Base-by-base conservation (phyloP, 2,888 invertebrate species). In the Alviniconcha strummeri region DNA sequence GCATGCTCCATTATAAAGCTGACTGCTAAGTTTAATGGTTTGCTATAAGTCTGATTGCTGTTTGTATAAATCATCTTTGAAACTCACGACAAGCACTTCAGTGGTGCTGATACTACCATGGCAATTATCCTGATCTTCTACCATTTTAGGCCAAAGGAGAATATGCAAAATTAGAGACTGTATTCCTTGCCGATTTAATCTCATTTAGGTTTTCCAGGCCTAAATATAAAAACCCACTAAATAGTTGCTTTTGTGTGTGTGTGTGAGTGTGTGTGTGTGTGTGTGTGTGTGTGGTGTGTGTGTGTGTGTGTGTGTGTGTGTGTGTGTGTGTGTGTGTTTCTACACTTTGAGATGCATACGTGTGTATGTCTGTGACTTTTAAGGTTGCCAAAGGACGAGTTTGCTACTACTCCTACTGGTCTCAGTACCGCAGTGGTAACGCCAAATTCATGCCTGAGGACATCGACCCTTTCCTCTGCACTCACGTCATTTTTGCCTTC, bases 331-430 rank as follows among this genome's bases (percentile, higher is more conserved):
- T 75, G 11, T 52, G 6, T 76, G 17, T 76, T 7, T 74, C 11
- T 74, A 4, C 36, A 4, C 15, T 7, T 74, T 11, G 7, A 72
- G 6, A 19, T n/a, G 19, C 36, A 11, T 36, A 72, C 7, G n/a
- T 69, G 17, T 7, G n/a, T 1, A 19, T 9, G 5, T 13, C 19
- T 13, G 52, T 72, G 8, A 52, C 7, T n/a, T 19, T 13, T 36
- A 5, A 57, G 36, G 78, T 60, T 57, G 36, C 78, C 15, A 55
- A 60, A 54, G 19, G 19, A 80, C 80, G 80, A 11, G 64, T 80
- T 67, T 80, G 80, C n/a, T 80, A 80, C 69, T 80, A 52, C 80
- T 55, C 80, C 67, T 69, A 69, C 69, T 80, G 67, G 80, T 17
- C 80, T 8, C 67, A 69, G 80, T 69, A 55, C 69, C 69, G 80